Percentiles rank a stretch among this genome's conserved stretches.
Conservation (phyloP, 2,797 vertebrate species). For the Geotria australis region DNA sequence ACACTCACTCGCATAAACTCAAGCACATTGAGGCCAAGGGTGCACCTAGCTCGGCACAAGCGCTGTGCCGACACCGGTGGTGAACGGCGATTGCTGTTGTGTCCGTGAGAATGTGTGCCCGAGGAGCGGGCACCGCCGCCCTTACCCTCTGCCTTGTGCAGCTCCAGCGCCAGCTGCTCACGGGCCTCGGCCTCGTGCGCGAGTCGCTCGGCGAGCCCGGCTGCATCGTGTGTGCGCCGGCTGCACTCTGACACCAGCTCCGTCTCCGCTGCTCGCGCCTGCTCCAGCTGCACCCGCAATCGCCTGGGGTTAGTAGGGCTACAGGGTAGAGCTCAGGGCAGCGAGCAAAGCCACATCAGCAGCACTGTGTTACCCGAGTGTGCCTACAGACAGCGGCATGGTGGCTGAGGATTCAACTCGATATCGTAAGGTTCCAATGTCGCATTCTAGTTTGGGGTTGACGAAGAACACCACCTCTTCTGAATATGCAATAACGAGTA, state of each 20-base stretch:
- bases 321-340: conserved; percentile 1
- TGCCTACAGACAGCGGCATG: conserved; percentile 5
- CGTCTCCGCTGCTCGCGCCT: conserved; percentile 61
- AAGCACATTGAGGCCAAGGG: too few species aligned
- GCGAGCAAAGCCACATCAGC: neutral
- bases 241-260: conserved; percentile 69
- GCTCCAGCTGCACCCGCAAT: conserved; percentile 33
- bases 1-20: too few species aligned
- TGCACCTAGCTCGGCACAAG: too few species aligned
- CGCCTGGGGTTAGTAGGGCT: too few species aligned
- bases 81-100: conserved; percentile 1
- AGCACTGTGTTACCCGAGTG: conserved; percentile 2
- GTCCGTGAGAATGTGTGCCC: neutral
- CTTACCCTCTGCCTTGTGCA: conserved; percentile 60
- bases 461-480: too few species aligned
- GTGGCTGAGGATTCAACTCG: conserved; percentile 1
- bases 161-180: conserved; percentile 61
- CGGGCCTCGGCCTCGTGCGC: conserved; percentile 37
- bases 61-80: conserved; percentile 5
- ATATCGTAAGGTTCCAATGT: too few species aligned
- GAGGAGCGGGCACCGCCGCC: neutral
- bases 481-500: too few species aligned
- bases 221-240: conserved; percentile 47
- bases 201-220: conserved; percentile 55
- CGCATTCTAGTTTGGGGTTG: too few species aligned